Base-by-base conservation (phyloP, 2,113 vertebrate species). In the Piaya cayana region DNA sequence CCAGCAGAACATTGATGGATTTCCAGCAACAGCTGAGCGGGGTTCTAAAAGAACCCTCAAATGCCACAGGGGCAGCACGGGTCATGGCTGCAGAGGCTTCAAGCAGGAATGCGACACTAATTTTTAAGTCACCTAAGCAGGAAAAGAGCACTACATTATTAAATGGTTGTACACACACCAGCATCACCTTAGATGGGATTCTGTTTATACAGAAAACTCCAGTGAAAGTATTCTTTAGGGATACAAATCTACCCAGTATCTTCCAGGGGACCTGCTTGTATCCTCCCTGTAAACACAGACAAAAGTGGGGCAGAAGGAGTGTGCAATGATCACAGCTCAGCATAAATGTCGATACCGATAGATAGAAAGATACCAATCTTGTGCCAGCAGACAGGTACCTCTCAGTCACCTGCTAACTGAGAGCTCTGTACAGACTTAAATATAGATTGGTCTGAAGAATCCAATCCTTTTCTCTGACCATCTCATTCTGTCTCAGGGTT, bases 141-240 rank as follows among this genome's bases (percentile, higher is more conserved):
- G 55, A 84, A 72, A 81, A 84, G 74, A 81, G 12, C 39, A 5
- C 2, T 64, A 30, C 52, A 59, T 91, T 72, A 88, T 90, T 80
- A 90, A 92, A 83, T 22, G 43, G 47, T 76, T 77, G 64, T 29
- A 82, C 36, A 37, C 3, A 9, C 43, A 85, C n/a, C 69, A 60
- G 8, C 0, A 0, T 56, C 67, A 63, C 76, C 49, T 90, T 58
- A 85, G 90, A 82, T n/a, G n/a, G n/a, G n/a, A n/a, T n/a, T n/a
- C n/a, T n/a, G n/a, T n/a, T n/a, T n/a, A 0, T 19, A 2, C 7
- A 71, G 59, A 70, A 72, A 45, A 23, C 34, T 4, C 23, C 5
- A 70, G 45, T 27, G 36, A 16, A 29, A 58, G 36, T 5, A 8
- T 34, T 45, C 56, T 34, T 42, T 5, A 26, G 37, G 26, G 30